A percentile compares a stretch with the other conserved stretches of the same genome.
Conservation (phyloP, 2,888 invertebrate species). For the Lucinisca nassula region DNA sequence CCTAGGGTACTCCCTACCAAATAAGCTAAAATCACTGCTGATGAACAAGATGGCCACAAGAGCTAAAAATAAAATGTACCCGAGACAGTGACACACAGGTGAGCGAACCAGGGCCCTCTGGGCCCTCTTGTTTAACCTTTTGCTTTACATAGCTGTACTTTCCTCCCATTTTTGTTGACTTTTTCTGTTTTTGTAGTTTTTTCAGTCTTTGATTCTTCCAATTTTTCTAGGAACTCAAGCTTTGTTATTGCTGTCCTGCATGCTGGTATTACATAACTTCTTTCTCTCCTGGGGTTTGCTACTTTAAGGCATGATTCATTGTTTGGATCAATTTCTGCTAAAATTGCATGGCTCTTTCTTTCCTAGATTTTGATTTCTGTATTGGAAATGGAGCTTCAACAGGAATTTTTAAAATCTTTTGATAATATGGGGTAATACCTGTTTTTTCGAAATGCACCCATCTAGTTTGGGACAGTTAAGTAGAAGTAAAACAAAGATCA, state of each 20-base stretch:
- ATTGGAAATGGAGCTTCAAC: slow-evolving; percentile 13
- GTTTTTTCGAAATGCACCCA: slow-evolving; percentile 33
- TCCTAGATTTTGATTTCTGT: slow-evolving; percentile 9
- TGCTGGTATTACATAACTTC: slow-evolving; percentile 18
- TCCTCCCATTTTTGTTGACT: background rate
- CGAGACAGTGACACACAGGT: too few relatives aligned
- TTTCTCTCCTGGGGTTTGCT: slow-evolving; percentile 15
- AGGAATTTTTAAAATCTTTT: background rate
- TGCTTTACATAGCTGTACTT: slow-evolving; percentile 18
- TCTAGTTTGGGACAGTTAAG: background rate
- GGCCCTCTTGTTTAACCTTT: background rate
- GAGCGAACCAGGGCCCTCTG: too few relatives aligned
- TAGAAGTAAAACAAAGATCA: background rate
- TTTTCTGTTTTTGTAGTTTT: too few relatives aligned
- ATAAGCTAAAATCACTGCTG: too few relatives aligned
- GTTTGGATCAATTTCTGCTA: slow-evolving; percentile 20
- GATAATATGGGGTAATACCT: slow-evolving; percentile 44
- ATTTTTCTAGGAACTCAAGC: slow-evolving; percentile 29
- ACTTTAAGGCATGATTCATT: background rate
- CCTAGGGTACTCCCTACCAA: too few relatives aligned
- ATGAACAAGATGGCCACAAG: too few relatives aligned
- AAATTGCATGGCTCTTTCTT: slow-evolving; percentile 27
- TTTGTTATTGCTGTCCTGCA: slow-evolving; percentile 49
- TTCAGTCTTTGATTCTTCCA: background rate
- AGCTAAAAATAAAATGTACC: too few relatives aligned